A percentile compares a stretch with the other conserved stretches of the same genome.
phyloP scores from a whole-genome alignment of 1,140 invertebrate species.

The Schlechtendalia chinensis region DNA sequence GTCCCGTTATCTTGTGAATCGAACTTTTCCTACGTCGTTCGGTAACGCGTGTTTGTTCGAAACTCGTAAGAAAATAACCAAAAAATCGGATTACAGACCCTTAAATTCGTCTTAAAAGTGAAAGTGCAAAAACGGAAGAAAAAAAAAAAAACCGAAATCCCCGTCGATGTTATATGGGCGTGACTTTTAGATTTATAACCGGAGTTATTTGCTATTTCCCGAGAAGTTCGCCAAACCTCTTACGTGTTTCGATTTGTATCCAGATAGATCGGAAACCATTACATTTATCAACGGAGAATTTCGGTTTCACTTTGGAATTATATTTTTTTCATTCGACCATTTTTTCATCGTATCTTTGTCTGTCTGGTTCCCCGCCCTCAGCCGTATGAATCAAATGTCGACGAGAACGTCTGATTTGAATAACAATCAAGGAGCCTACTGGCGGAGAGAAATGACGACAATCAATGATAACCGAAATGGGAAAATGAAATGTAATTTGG shows the following conservation, averaged over 20 bases:
- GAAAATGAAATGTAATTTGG: conserved; percentile 37
- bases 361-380: not conserved
- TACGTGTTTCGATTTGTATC: conserved; percentile 44
- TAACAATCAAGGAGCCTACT: not conserved
- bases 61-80: not conserved
- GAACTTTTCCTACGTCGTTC: conserved; percentile 5
- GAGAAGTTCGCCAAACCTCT: conserved; percentile 42
- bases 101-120: conserved; percentile 42
- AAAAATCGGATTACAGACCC: conserved; percentile 37
- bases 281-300: conserved; percentile 35
- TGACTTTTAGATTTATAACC: conserved; percentile 20
- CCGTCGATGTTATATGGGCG: conserved; percentile 20
- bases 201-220: conserved; percentile 14
- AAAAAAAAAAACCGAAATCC: not conserved
- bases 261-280: conserved; percentile 26
- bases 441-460: conserved; percentile 30
- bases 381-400: conserved; percentile 23
- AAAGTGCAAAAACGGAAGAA: conserved; percentile 7
- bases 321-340: conserved; percentile 9
- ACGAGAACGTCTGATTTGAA: conserved; percentile 31
- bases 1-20: not conserved
- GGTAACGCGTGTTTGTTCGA: not conserved
- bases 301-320: conserved; percentile 16
- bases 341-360: not conserved
- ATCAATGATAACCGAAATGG: conserved; percentile 33